These are phyloP conservation scores for Trogon melanurus DNA, from an alignment of 2,113 vertebrate genomes.

Conservation along the genomic window DNA sequence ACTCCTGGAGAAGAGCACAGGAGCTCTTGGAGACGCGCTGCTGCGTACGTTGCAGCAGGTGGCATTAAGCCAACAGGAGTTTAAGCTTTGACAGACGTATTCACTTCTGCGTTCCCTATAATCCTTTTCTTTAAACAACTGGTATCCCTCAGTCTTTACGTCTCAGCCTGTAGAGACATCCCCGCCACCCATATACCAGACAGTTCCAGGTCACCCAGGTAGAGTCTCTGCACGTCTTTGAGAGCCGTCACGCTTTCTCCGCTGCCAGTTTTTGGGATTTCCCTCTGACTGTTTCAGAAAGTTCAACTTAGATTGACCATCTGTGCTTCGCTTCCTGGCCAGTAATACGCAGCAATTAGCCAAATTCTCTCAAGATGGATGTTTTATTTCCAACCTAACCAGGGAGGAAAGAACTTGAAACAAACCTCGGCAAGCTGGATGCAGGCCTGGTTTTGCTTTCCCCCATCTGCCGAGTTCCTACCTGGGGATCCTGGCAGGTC, in stretches of 20 bases:
- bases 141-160: not conserved
- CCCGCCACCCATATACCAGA: accelerated
- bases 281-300: not conserved
- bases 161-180: not conserved
- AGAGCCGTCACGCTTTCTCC: not conserved
- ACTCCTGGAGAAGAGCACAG: not conserved
- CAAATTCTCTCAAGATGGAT: not conserved
- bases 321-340: not conserved
- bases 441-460: not conserved
- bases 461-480: not conserved
- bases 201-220: not conserved
- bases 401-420: not conserved
- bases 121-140: not conserved
- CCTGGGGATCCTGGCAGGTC: not conserved
- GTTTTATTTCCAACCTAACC: not conserved
- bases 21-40: not conserved
- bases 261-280: not conserved
- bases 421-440: not conserved
- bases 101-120: not conserved
- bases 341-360: not conserved
- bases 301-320: not conserved
- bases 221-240: not conserved
- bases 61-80: slow-evolving; percentile 17
- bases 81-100: not conserved
- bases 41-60: not conserved